Conservation (phyloP, 2,113 vertebrate species). For the Noctilio leporinus region DNA sequence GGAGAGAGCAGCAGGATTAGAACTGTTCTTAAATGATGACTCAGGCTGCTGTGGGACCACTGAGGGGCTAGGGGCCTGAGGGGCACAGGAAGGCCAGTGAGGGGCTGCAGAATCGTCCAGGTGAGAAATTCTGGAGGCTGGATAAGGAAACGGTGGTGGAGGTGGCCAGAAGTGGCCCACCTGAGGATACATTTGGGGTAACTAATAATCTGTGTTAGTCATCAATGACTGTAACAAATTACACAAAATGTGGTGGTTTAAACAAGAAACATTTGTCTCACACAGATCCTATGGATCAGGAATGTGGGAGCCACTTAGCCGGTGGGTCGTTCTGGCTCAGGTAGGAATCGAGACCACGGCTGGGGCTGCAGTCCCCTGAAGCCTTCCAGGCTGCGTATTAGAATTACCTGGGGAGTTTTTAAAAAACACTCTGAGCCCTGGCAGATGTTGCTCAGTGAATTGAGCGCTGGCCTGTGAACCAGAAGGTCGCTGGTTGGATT, state of each 20-base stretch:
- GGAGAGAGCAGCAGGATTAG: background rate
- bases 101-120: background rate
- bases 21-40: background rate
- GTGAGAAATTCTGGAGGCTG: background rate
- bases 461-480: no score
- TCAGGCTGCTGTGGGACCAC: background rate
- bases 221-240: background rate
- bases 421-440: background rate
- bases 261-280: background rate
- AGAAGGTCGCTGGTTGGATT: no score
- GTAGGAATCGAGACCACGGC: background rate
- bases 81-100: background rate
- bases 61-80: background rate
- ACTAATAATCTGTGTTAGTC: background rate
- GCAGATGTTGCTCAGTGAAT: no score
- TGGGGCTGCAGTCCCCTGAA: background rate
- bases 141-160: background rate
- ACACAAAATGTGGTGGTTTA: background rate
- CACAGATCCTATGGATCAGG: background rate
- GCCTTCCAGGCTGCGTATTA: background rate
- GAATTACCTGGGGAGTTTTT: background rate
- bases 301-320: fast-evolving
- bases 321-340: background rate
- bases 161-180: background rate
- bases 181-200: background rate